phyloP scores from a whole-genome alignment of 2,888 invertebrate species.

The Sipha maydis region DNA sequence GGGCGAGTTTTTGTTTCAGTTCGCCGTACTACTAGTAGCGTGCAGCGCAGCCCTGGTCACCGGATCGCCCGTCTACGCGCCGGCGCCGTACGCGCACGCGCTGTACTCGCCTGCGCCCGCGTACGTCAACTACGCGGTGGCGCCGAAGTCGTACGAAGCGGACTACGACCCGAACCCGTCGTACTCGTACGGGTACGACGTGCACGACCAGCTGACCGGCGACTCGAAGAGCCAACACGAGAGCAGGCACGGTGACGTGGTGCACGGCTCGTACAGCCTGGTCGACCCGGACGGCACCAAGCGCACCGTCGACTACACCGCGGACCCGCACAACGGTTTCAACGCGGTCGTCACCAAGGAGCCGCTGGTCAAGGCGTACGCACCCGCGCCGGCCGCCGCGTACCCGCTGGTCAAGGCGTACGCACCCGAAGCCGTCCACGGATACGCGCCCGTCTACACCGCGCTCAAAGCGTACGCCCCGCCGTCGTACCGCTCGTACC shows the following conservation, averaged over 20 bases:
- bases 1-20: conserved; percentile 52
- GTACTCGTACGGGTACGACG: conserved; percentile 65
- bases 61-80: conserved; percentile 59
- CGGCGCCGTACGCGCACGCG: conserved; percentile 61
- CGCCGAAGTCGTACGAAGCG: conserved; percentile 70
- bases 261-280: conserved; percentile 65
- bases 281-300: conserved; percentile 65
- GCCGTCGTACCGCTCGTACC: conserved; percentile 35
- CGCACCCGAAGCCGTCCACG: conserved; percentile 31
- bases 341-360: conserved; percentile 66
- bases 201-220: conserved; percentile 65
- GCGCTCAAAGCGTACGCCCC: conserved; percentile 25
- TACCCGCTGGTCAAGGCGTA: conserved; percentile 51
- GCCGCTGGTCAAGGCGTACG: conserved; percentile 63
- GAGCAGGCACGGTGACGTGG: conserved; percentile 65
- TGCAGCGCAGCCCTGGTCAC: conserved; percentile 66
- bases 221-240: conserved; percentile 66
- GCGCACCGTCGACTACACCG: conserved; percentile 65
- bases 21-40: conserved; percentile 63
- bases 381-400: conserved; percentile 31
- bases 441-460: conserved; percentile 23
- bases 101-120: conserved; percentile 63
- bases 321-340: conserved; percentile 66
- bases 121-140: conserved; percentile 65
- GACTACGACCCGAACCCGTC: conserved; percentile 65